These are phyloP conservation scores for Heliocidaris erythrogramma DNA, from an alignment of 35 echinoderm and acorn worm genomes.

Conservation along the genomic window DNA sequence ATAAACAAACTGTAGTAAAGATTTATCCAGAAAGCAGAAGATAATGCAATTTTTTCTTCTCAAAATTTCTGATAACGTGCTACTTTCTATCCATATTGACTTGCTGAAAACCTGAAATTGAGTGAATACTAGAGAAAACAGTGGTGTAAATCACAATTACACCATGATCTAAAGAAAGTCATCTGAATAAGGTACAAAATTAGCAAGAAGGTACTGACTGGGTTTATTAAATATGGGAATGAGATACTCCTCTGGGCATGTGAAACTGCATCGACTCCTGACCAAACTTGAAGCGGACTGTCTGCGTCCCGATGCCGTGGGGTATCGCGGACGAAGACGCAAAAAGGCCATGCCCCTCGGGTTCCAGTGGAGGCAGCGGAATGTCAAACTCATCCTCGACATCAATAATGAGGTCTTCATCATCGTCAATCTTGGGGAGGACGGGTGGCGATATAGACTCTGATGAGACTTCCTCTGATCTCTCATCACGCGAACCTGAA, in stretches of 20 bases:
- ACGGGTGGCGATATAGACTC: constrained; percentile 23
- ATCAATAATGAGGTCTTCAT: constrained; percentile 33
- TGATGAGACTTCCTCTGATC: neutral
- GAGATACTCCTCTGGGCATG: constrained; percentile 19
- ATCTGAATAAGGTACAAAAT: neutral
- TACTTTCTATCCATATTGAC: neutral
- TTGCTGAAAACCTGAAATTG: neutral
- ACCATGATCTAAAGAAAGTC: too few species aligned
- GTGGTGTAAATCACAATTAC: too few species aligned
- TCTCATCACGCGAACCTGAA: neutral
- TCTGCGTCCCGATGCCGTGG: neutral
- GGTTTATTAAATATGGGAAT: neutral
- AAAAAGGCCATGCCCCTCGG: neutral
- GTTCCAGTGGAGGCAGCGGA: constrained; percentile 38
- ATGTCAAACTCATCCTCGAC: constrained; percentile 31
- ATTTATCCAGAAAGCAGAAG: too few species aligned
- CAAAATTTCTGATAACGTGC: neutral
- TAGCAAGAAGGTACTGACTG: neutral
- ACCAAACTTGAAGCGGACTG: constrained; percentile 17
- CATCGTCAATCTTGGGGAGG: constrained; percentile 30
- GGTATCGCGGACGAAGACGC: neutral
- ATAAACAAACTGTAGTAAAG: too few species aligned
- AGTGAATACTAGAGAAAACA: neutral
- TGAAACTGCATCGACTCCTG: constrained; percentile 37
- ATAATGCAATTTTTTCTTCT: neutral